Percentiles rank a stretch among this genome's conserved stretches.
These are phyloP conservation scores for Drosophila sproati DNA, from an alignment of 1,140 invertebrate species.

Conservation along the genomic window DNA sequence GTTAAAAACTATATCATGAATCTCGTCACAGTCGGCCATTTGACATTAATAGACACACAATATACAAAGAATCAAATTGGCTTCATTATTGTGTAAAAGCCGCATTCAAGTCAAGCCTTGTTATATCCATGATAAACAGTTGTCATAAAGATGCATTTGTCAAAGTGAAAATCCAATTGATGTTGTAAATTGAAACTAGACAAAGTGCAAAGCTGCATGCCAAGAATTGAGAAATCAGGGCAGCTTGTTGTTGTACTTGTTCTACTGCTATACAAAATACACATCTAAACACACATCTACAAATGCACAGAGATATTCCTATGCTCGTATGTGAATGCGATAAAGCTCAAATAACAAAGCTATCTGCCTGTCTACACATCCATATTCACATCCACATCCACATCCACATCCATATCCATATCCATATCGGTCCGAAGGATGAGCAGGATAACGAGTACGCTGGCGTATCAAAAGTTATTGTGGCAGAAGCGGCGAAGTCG, in stretches of 20 bases:
- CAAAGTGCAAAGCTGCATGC: slow-evolving; percentile 55
- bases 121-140: slow-evolving; percentile 14
- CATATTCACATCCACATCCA: slow-evolving; percentile 5
- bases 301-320: slow-evolving; percentile 16
- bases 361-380: slow-evolving; percentile 58
- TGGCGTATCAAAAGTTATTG: slow-evolving; percentile 72
- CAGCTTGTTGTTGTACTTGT: slow-evolving; percentile 30
- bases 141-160: slow-evolving; percentile 11
- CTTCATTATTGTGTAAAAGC: slow-evolving; percentile 5
- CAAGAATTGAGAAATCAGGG: slow-evolving; percentile 9
- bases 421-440: slow-evolving; percentile 26
- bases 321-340: slow-evolving; percentile 49
- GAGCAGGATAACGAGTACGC: slow-evolving; percentile 27
- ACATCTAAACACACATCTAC: slow-evolving; percentile 34
- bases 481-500: slow-evolving; percentile 31
- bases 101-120: not conserved
- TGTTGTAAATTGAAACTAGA: slow-evolving; percentile 79
- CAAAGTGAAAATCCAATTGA: slow-evolving; percentile 58
- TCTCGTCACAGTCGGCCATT: not conserved
- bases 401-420: slow-evolving; percentile 29
- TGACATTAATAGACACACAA: not conserved
- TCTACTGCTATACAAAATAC: slow-evolving; percentile 71
- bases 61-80: slow-evolving; percentile 6
- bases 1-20: too few species aligned
- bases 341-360: slow-evolving; percentile 78